Base-by-base conservation (phyloP, 2,888 invertebrate species). In the Tigriopus californicus region DNA sequence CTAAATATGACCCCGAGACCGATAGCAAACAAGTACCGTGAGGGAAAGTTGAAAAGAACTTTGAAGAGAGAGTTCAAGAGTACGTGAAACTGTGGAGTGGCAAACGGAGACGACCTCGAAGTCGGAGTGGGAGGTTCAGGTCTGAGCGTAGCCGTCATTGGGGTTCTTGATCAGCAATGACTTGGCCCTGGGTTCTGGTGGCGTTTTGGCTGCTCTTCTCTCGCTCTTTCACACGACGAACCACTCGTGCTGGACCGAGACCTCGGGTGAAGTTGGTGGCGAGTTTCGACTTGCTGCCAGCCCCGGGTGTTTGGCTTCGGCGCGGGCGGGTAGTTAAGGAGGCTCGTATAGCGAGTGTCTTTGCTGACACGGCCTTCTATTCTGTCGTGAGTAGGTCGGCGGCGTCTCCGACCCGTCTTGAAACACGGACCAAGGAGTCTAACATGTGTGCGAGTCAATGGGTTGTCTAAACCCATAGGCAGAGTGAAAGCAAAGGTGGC, bases 351-450 rank as follows among this genome's bases (percentile, higher is more conserved):
- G 48, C 48, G 48, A 48, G 48, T 48, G 48, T 48, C 53, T 33
- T 53, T 25, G 13, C 53, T 53, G 53, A 12, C 33, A 33, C 53
- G 53, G 53, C 10, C 33, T 20, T 10, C 53, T 11, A 12, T 22
- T 53, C 24, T 11, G 24, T 25, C 11, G 24, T 33, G 58, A 44
- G 61, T 40, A 58, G 48, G 60, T 72, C 68, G 70, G 71, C 70
- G 69, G 70, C 71, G 74, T 71, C 72, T 74, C 74, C 77, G 79
- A 78, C 79, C 80, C 80, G 80, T 80, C 80, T 81, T 80, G 80
- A 80, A 81, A 80, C 79, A 81, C 79, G 79, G 79, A 80, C 80
- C 79, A 79, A 79, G 79, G 78, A 80, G 79, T 79, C 76, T 77
- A 79, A 75, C 79, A 77, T 77, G 76, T 79, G 74, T 76, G 80